phyloP scores from a whole-genome alignment of 2,113 vertebrate genomes.

The Suncus etruscus region DNA sequence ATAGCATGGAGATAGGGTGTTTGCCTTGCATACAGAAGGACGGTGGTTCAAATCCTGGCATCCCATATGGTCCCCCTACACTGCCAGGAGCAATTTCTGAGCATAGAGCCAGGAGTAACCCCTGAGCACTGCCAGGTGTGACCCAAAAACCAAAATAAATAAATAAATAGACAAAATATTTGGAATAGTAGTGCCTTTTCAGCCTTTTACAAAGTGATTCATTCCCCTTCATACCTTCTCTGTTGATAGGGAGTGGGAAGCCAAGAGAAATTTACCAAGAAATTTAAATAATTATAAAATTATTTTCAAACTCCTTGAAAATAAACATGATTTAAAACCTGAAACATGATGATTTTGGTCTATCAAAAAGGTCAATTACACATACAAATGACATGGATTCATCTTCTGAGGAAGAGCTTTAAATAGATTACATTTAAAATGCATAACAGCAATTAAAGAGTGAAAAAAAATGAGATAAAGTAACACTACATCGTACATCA shows the following conservation, averaged over 20 bases:
- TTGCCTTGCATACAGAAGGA: too few species aligned
- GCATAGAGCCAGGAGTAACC: too few species aligned
- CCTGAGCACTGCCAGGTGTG: too few species aligned
- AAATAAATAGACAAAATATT: too few species aligned
- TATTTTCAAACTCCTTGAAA: conserved; percentile 6
- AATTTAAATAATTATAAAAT: conserved; percentile 12
- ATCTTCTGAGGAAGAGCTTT: not conserved
- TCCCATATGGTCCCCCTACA: too few species aligned
- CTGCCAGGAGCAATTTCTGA: too few species aligned
- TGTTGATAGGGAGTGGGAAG: not conserved
- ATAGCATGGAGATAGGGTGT: too few species aligned
- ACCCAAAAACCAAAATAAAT: too few species aligned
- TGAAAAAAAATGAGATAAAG: not conserved
- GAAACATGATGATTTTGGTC: not conserved
- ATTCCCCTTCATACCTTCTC: not conserved
- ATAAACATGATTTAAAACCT: not conserved
- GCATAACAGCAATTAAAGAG: not conserved
- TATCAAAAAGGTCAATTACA: not conserved
- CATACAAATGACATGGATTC: not conserved
- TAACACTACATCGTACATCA: not conserved
- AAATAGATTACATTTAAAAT: not conserved
- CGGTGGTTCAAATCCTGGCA: too few species aligned
- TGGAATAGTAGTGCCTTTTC: not conserved
- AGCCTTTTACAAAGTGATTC: not conserved
- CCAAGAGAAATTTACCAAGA: not conserved